Evolutionary conservation across 1,140 invertebrate species (phyloP), one percentile per base, ranked within the genome.

Genomic region (Halesus radiatus): DNA sequence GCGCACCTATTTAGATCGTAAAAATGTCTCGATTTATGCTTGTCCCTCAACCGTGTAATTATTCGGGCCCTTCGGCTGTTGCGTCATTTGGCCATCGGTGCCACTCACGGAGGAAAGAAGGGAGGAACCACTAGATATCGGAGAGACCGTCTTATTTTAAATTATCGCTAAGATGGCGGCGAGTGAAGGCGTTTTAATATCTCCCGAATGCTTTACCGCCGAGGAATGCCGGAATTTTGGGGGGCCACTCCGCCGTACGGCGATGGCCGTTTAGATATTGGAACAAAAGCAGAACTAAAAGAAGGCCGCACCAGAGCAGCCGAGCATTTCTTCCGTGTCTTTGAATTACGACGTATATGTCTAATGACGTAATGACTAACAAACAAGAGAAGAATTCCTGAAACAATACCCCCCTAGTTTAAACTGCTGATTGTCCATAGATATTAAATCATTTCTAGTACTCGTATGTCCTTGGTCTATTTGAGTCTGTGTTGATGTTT

Each of bases 211-310:
- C 50, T 68, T 29, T 18, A 32, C 16, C 13, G 66, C 26, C 22
- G 68, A 72, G 68, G 66, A 23, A 64, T 64, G 75, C 56, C 37
- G 79, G 79, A 75, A 80, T 80, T 29, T 45, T 45, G 37, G 10
- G 37, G 37, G 10, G 68, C 60, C 22, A n/a, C 29, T 26, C 52
- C 13, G 70, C 29, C 53, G 13, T 70, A 18, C 68, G 18, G 66
- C 76, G 80, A 78, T 78, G 77, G 75, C 62, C 80, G 62, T 78
- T 81, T 81, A 81, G 80, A 81, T 81, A 62, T 64, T 64, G 54
- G 4, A n/a, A n/a, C 54, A 56, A 18, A 22, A 56, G 54, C 54
- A 0, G 10, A 45, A 13, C 37, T 45, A 45, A 45, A 32, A 45
- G 37, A 45, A 45, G 37, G 37, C 37, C 54, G 20, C 54, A 56